A percentile compares a stretch with the other conserved stretches of the same genome.
phyloP scores from a whole-genome alignment of 2,797 vertebrate genomes.

The Mycteria americana region DNA sequence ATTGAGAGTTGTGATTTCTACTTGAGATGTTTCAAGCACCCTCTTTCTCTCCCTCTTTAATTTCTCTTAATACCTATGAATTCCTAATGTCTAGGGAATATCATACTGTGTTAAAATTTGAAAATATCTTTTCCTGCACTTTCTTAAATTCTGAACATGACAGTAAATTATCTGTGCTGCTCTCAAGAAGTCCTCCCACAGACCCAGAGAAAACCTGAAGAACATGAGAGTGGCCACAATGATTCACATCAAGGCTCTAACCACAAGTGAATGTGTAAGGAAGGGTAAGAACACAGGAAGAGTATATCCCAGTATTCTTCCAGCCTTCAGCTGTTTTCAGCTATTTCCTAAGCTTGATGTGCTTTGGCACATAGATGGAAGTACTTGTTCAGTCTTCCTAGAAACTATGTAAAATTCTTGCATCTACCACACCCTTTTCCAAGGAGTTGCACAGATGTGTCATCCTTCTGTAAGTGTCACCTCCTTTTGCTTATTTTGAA shows the following conservation, averaged over 20 bases:
- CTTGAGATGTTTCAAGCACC: background rate
- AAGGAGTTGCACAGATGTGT: background rate
- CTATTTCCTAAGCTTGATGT: background rate
- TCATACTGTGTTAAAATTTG: background rate
- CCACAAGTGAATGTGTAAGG: background rate
- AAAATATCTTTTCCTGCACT: background rate
- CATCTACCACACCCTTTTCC: background rate
- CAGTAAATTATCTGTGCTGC: background rate
- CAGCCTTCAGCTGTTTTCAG: background rate
- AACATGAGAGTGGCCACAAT: background rate
- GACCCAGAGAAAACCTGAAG: background rate
- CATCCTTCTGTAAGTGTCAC: background rate
- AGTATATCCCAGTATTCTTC: background rate
- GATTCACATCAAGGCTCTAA: background rate
- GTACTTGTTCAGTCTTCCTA: background rate
- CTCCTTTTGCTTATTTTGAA: background rate
- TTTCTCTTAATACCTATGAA: background rate
- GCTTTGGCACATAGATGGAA: background rate
- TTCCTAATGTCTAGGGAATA: background rate
- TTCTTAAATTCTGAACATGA: background rate
- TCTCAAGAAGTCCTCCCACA: background rate
- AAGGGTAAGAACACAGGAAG: background rate
- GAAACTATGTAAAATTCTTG: background rate
- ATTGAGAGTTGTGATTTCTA: background rate
- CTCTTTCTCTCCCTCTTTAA: background rate